These are phyloP conservation scores for Neotoma lepida DNA, from an alignment of 2,113 vertebrate species.

Conservation along the genomic window DNA sequence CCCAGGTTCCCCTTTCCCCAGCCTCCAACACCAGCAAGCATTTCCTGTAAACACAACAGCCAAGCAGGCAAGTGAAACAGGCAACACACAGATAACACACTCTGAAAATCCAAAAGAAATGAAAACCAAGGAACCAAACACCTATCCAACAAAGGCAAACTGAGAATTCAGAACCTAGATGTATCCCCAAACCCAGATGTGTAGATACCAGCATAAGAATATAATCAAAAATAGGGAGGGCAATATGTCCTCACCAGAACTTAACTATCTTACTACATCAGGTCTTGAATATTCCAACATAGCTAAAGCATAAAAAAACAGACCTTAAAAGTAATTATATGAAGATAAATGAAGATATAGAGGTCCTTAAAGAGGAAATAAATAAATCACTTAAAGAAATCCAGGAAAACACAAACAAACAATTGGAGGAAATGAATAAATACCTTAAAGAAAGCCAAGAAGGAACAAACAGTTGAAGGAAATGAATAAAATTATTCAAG, in stretches of 20 bases:
- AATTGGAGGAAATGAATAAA: not conserved
- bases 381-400: not conserved
- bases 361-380: not conserved
- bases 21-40: not conserved
- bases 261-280: not conserved
- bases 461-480: not conserved
- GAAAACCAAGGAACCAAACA: not conserved
- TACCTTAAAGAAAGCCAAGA: not conserved
- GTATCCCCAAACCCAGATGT: fast-evolving
- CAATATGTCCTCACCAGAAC: not conserved
- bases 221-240: fast-evolving
- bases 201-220: not conserved
- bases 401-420: not conserved
- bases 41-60: not conserved
- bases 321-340: not conserved
- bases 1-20: fast-evolving
- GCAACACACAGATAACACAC: not conserved
- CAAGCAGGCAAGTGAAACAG: not conserved
- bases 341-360: too few species aligned
- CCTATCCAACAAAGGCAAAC: too few species aligned
- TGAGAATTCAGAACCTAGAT: not conserved
- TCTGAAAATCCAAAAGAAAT: not conserved
- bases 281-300: not conserved
- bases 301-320: too few species aligned
- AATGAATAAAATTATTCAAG: not conserved